Evolutionary conservation across 1,140 invertebrate species (phyloP).

Genomic region (Drosophila pruinosa): DNA sequence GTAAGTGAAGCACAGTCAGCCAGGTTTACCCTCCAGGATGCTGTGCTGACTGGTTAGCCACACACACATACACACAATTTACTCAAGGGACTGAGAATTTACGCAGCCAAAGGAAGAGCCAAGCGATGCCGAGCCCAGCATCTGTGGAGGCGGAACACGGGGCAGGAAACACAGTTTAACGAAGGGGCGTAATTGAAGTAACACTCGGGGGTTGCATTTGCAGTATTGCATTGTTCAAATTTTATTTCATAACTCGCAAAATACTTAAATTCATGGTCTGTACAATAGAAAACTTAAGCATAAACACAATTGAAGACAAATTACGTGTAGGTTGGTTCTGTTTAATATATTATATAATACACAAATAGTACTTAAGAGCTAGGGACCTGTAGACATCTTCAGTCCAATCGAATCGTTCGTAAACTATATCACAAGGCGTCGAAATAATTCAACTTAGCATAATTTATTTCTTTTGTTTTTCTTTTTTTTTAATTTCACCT

Average conservation of each 20-base stretch:
- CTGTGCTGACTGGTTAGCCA: no score
- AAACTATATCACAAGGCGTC: conserved; percentile 65
- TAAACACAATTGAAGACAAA: conserved; percentile 46
- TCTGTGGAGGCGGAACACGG: background rate
- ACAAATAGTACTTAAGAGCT: conserved; percentile 34
- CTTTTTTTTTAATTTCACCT: conserved; percentile 65
- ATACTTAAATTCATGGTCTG: conserved; percentile 1
- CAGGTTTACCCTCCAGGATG: conserved; percentile 36
- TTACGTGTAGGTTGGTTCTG: conserved; percentile 26
- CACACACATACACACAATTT: background rate
- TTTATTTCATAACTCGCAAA: conserved; percentile 44
- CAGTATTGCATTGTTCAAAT: conserved; percentile 52
- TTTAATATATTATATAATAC: background rate
- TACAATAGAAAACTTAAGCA: conserved; percentile 52
- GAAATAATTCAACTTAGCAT: conserved; percentile 43
- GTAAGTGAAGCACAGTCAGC: conserved; percentile 59
- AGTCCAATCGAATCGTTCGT: conserved; percentile 23
- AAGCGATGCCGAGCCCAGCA: no score
- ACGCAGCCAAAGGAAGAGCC: background rate
- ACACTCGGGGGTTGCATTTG: conserved; percentile 56
- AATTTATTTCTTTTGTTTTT: conserved; percentile 44
- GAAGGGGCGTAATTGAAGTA: conserved; percentile 22
- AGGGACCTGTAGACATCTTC: conserved; percentile 20
- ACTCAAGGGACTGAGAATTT: conserved; percentile 14
- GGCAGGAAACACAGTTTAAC: conserved; percentile 28